Percentiles rank a stretch among this genome's conserved stretches.
Evolutionary conservation across 92 coral and sea anemone species (phyloP).

Genomic region (Epizoanthus illoricatus): DNA sequence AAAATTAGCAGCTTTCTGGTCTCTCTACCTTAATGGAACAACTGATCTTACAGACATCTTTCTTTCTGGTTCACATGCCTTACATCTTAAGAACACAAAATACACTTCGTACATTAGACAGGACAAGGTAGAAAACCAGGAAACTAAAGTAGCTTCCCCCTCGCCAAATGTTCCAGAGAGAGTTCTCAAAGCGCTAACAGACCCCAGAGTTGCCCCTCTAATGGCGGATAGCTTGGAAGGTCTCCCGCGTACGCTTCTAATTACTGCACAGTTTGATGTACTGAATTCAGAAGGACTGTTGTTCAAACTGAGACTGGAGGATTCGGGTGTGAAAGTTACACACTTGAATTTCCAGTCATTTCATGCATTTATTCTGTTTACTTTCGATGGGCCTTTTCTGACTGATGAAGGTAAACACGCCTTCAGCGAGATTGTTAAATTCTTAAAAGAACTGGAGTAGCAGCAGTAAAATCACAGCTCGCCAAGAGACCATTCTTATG

Average conservation of each 20-base stretch:
- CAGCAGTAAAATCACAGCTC: not conserved
- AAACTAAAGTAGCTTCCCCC: not conserved
- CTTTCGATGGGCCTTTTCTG: constrained; percentile 16
- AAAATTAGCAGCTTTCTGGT: constrained; percentile 1
- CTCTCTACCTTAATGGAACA: constrained; percentile 40
- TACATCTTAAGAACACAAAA: constrained; percentile 42
- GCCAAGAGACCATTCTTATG: not conserved
- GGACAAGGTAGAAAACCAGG: not conserved
- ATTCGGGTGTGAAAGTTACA: constrained; percentile 44
- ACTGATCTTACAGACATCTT: constrained; percentile 15
- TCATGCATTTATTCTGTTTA: constrained; percentile 8
- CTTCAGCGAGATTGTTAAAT: constrained; percentile 19
- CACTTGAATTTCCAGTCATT: constrained; percentile 29
- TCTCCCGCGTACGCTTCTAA: constrained; percentile 42
- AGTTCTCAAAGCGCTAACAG: constrained; percentile 33
- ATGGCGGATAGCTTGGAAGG: constrained; percentile 34
- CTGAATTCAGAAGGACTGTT: constrained; percentile 44
- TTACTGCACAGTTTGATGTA: constrained; percentile 45
- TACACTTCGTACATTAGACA: constrained; percentile 29
- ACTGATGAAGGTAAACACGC: constrained; percentile 34
- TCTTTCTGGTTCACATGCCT: constrained; percentile 39
- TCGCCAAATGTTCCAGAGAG: constrained; percentile 31
- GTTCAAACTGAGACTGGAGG: constrained; percentile 42
- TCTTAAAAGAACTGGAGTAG: constrained; percentile 13
- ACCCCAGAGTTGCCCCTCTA: constrained; percentile 41